A percentile compares a stretch with the other conserved stretches of the same genome.
Evolutionary conservation across 2,113 vertebrate species (phyloP).

Genomic region (Nycticebus coucang): DNA sequence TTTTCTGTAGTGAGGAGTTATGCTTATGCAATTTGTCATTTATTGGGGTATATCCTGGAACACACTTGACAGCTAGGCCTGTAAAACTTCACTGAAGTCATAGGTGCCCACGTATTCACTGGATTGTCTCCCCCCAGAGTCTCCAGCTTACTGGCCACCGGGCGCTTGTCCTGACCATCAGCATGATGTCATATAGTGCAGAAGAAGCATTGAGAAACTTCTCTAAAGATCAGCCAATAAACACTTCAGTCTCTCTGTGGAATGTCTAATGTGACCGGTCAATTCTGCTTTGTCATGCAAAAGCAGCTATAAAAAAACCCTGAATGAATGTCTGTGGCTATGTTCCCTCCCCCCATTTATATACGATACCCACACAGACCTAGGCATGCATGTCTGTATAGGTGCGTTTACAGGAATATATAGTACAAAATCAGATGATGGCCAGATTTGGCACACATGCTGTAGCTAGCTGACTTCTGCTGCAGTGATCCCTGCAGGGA

Average conservation of each 20-base stretch:
- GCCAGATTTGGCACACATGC: background rate
- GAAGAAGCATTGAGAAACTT: background rate
- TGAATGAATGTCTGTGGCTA: background rate
- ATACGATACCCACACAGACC: no score
- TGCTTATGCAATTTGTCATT: background rate
- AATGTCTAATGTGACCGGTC: background rate
- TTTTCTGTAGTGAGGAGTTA: background rate
- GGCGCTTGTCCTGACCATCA: background rate
- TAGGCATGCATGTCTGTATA: no score
- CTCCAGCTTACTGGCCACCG: background rate
- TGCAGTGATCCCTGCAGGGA: background rate
- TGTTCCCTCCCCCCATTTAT: background rate
- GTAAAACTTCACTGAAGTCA: background rate
- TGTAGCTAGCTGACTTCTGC: background rate
- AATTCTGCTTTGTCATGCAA: background rate
- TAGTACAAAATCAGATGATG: background rate
- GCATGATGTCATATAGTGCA: background rate
- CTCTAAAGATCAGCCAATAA: background rate
- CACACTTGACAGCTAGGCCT: background rate
- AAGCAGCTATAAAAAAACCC: background rate
- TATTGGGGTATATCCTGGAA: background rate
- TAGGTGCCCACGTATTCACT: background rate
- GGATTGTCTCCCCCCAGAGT: background rate
- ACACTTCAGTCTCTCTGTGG: background rate
- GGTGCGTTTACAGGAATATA: no score